These are phyloP conservation scores for Copsychus sechellarum DNA, from an alignment of 2,113 vertebrate genomes.

Conservation along the genomic window DNA sequence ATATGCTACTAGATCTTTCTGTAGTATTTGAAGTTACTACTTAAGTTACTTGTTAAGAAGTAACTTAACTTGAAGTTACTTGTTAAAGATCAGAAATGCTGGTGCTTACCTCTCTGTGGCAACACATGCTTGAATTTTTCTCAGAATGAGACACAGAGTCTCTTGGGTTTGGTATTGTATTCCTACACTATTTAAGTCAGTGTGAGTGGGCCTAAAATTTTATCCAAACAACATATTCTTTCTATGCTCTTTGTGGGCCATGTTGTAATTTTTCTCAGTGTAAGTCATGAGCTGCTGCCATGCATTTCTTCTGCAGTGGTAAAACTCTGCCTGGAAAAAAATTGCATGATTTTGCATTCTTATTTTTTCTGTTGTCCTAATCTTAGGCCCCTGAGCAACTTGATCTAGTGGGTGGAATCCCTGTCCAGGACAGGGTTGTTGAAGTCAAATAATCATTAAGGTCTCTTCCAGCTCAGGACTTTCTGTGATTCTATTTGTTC, in stretches of 20 bases:
- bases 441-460: neutral
- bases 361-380: neutral
- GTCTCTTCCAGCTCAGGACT: neutral
- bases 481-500: neutral
- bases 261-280: neutral
- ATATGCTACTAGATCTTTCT: constrained; percentile 42
- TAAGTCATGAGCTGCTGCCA: neutral
- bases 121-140: constrained; percentile 30
- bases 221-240: neutral
- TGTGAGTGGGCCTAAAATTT: neutral
- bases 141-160: neutral
- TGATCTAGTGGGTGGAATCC: neutral
- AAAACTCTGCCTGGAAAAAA: neutral
- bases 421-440: neutral
- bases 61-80: no score
- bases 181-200: constrained; percentile 37
- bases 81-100: constrained; percentile 27
- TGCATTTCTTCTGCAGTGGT: neutral
- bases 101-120: constrained; percentile 23
- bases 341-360: neutral
- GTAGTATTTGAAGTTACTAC: constrained; percentile 3
- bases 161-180: constrained; percentile 15
- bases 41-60: no score
- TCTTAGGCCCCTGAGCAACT: neutral
- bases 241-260: neutral